Percentiles rank a stretch among this genome's conserved stretches.
phyloP scores from a whole-genome alignment of 2,888 invertebrate species.

The Chelonus formosanus region DNA sequence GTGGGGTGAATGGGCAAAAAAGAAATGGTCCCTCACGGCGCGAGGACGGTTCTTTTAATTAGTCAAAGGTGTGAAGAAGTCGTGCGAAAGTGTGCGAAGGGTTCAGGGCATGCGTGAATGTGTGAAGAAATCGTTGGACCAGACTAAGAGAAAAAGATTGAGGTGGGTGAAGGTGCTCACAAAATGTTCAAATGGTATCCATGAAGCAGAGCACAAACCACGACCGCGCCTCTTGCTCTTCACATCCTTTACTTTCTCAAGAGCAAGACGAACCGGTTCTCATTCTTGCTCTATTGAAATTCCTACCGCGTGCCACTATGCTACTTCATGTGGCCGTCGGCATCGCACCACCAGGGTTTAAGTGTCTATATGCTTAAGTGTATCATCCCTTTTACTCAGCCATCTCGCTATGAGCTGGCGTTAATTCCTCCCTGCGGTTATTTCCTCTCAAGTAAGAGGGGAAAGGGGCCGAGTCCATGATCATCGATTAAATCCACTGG shows the following conservation, averaged over 20 bases:
- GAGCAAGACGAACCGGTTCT: slow-evolving; percentile 52
- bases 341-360: slow-evolving; percentile 30
- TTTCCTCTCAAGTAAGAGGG: slow-evolving; percentile 7
- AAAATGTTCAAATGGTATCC: neutral
- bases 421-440: slow-evolving; percentile 19
- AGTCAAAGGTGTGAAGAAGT: slow-evolving; percentile 58
- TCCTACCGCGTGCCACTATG: slow-evolving; percentile 50
- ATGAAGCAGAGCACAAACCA: slow-evolving; percentile 5
- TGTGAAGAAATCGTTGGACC: slow-evolving; percentile 32
- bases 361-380: slow-evolving; percentile 43
- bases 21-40: slow-evolving; percentile 35
- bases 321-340: slow-evolving; percentile 44
- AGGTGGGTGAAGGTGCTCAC: neutral
- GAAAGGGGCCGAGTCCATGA: neutral
- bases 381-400: slow-evolving; percentile 30
- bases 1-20: slow-evolving; percentile 35
- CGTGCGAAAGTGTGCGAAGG: slow-evolving; percentile 49
- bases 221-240: slow-evolving; percentile 36
- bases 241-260: slow-evolving; percentile 13
- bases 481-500: slow-evolving; percentile 20
- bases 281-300: slow-evolving; percentile 56
- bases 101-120: slow-evolving; percentile 41
- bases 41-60: slow-evolving; percentile 56
- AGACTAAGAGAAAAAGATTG: slow-evolving; percentile 23
- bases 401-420: slow-evolving; percentile 7